Evolutionary conservation across 2,113 vertebrate genomes (phyloP), one percentile per base, ranked within the genome.

Genomic region (Eidolon helvum): DNA sequence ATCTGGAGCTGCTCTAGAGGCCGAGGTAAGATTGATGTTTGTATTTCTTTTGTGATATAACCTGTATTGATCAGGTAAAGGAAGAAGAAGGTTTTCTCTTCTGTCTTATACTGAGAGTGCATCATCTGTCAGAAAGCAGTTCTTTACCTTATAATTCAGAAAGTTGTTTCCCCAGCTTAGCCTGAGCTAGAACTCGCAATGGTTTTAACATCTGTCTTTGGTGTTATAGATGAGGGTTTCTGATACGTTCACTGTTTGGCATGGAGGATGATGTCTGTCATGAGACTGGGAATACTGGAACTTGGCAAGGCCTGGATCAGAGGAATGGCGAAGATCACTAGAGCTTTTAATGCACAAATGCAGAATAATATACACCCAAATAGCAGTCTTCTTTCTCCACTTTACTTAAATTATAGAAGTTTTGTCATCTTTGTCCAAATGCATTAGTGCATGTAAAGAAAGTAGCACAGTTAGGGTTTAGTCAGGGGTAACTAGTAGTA

Each of bases 1-100:
- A 98, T 99, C 89, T 99, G 99, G 99, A 99, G 99, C 98, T 98
- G 98, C 19, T 98, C 98, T 8, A 99, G 98, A 97, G 99, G 99
- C 91, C 99, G 99, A 99, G 99, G 99, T 99, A 84, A 98, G 98
- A 85, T 14, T 55, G 1, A 24, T 14, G 4, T 72, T 18, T 53
- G 1, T 22, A 4, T 63, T 77, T 69, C 5, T 82, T 61, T 24
- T 78, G 15, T 78, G 35, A 82, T 48, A 35, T 9, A 75, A 83
- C 21, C 7, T 94, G 0, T 4, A 4, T 38, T 63, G 24, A 38
- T 1, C 2, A 4, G 4, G 15, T 66, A 53, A n/a, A 87, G 50
- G 11, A 87, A 53, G 15, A 33, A 68, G 10, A 61, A 80, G 43
- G 18, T 77, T 43, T 45, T 85, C 74, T 74, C 2, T 59, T 74